phyloP scores from a whole-genome alignment of 2,113 vertebrate species.

The Lethenteron camtschaticum region DNA sequence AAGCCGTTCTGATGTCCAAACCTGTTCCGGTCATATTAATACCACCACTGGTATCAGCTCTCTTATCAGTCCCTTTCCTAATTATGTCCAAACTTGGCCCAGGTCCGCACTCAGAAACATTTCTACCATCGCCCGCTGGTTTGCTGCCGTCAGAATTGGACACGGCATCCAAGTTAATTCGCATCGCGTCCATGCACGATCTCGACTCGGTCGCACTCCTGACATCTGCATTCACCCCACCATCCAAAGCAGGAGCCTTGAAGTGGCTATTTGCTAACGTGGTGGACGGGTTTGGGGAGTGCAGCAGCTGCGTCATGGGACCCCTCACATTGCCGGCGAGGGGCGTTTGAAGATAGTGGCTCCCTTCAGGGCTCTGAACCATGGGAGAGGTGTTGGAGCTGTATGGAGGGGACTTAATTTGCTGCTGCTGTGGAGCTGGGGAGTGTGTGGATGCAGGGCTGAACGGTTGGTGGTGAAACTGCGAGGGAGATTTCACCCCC shows the following conservation, averaged over 20 bases:
- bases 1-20: slow-evolving; percentile 1
- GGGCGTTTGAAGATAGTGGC: slow-evolving; percentile 59
- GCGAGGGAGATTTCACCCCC: slow-evolving; percentile 61
- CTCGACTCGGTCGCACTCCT: too few relatives aligned
- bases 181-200: too few relatives aligned
- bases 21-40: not conserved
- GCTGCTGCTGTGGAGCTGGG: slow-evolving; percentile 34
- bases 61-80: too few relatives aligned
- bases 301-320: slow-evolving; percentile 38
- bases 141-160: too few relatives aligned
- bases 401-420: slow-evolving; percentile 22
- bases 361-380: slow-evolving; percentile 79
- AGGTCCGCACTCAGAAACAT: too few relatives aligned
- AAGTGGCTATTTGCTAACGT: slow-evolving; percentile 31
- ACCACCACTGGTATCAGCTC: too few relatives aligned
- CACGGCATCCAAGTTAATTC: too few relatives aligned
- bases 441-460: slow-evolving; percentile 83
- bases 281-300: slow-evolving; percentile 41
- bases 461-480: slow-evolving; percentile 78
- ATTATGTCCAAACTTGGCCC: too few relatives aligned
- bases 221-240: too few relatives aligned
- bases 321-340: slow-evolving; percentile 39
- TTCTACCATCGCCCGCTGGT: too few relatives aligned
- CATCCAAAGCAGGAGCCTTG: slow-evolving; percentile 15
- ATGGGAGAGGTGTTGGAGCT: slow-evolving; percentile 80